These are phyloP conservation scores for Caenorhabditis drosophilae DNA, from an alignment of 2,888 invertebrate species.

Conservation along the genomic window DNA sequence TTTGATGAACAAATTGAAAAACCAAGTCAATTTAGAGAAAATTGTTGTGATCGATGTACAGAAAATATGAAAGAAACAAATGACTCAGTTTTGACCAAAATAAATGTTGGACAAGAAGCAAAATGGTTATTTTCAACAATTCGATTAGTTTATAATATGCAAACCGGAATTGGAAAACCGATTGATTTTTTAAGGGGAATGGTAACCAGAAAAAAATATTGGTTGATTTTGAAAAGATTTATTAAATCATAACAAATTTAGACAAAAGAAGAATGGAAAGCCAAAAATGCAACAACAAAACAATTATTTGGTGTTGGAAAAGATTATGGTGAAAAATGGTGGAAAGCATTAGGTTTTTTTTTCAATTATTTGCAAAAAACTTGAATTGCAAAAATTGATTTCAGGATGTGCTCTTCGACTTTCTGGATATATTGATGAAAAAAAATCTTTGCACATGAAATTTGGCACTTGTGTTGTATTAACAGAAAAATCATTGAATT, in stretches of 20 bases:
- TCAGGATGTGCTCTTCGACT: conserved; percentile 15
- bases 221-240: background rate
- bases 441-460: conserved; percentile 21
- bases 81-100: conserved; percentile 5
- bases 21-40: conserved; percentile 22
- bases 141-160: conserved; percentile 39
- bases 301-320: conserved; percentile 38
- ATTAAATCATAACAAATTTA: conserved; percentile 6
- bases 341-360: conserved; percentile 40
- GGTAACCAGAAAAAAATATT: too few species aligned
- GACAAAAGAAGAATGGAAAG: conserved; percentile 33
- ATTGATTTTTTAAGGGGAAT: conserved; percentile 55
- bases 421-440: conserved; percentile 40
- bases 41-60: conserved; percentile 57
- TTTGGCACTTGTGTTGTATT: conserved; percentile 33
- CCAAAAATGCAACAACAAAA: conserved; percentile 11
- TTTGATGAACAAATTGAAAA: conserved; percentile 38
- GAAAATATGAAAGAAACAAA: conserved; percentile 27
- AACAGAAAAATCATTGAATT: conserved; percentile 26
- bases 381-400: too few species aligned
- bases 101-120: conserved; percentile 45
- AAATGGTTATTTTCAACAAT: conserved; percentile 42
- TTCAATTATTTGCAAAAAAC: too few species aligned
- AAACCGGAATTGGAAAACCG: conserved; percentile 49
- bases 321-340: conserved; percentile 31